These are phyloP conservation scores for Dasyurus viverrinus DNA, from an alignment of 2,113 vertebrate genomes.

Conservation along the genomic window DNA sequence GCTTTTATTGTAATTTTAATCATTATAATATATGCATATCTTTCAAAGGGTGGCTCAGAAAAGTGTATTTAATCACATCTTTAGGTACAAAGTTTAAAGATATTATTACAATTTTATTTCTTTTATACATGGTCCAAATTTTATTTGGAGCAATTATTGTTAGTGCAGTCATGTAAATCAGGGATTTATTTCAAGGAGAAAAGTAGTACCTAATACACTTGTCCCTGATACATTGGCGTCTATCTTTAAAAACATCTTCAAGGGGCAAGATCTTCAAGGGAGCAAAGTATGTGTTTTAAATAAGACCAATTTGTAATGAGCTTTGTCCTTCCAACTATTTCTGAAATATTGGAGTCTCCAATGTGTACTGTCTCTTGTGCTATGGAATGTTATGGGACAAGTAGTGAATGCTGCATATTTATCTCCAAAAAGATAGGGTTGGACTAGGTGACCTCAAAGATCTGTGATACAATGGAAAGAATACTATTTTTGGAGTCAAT, in stretches of 20 bases:
- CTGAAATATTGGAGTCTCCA: background rate
- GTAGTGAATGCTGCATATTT: background rate
- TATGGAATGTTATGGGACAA: background rate
- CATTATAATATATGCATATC: background rate
- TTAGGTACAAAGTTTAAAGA: conserved; percentile 39
- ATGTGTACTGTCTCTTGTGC: background rate
- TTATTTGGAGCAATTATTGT: rapidly evolving
- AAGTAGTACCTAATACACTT: background rate
- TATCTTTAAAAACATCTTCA: background rate
- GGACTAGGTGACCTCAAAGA: background rate
- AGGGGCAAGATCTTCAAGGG: background rate
- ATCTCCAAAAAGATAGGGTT: background rate
- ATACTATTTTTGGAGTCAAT: background rate
- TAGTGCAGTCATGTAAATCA: rapidly evolving
- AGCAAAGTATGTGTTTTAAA: background rate
- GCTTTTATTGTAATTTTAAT: background rate
- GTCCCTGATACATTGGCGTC: background rate
- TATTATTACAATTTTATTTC: conserved; percentile 55
- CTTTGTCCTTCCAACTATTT: background rate
- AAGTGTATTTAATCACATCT: background rate
- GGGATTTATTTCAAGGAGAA: background rate
- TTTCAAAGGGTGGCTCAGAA: background rate
- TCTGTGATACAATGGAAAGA: background rate
- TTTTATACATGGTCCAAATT: rapidly evolving
- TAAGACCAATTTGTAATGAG: rapidly evolving